A percentile compares a stretch with the other conserved stretches of the same genome.
Evolutionary conservation across 1,140 invertebrate genomes (phyloP).

Genomic region (Limonius californicus): DNA sequence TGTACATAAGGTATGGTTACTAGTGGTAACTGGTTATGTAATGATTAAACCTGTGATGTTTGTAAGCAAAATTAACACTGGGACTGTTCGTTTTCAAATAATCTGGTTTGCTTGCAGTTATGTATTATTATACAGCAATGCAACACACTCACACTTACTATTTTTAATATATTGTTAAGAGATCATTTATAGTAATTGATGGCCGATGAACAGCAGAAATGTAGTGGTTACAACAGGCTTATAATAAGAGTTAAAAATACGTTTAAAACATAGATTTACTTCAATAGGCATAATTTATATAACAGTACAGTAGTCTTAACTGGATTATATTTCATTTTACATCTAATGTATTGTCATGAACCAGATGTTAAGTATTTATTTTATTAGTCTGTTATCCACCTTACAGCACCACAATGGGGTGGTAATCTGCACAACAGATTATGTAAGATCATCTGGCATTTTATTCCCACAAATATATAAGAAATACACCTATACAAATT

Average conservation of each 20-base stretch:
- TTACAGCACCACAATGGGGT: neutral
- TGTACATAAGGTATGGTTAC: constrained; percentile 3
- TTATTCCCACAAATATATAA: constrained; percentile 36
- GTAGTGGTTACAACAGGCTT: constrained; percentile 1
- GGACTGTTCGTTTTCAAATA: too few species aligned
- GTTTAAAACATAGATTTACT: constrained; percentile 20
- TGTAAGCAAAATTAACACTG: too few species aligned
- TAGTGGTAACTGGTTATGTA: neutral
- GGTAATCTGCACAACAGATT: neutral
- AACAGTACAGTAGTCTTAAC: constrained; percentile 11
- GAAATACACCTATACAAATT: constrained; percentile 37
- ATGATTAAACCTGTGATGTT: neutral
- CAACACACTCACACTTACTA: constrained; percentile 4
- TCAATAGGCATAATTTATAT: constrained; percentile 28
- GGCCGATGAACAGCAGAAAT: constrained; percentile 3
- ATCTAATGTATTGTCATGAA: constrained; percentile 48
- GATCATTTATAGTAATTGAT: constrained; percentile 6
- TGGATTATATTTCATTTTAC: constrained; percentile 30
- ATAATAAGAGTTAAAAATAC: constrained; percentile 5
- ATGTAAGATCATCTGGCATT: constrained; percentile 15
- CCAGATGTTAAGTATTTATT: constrained; percentile 38
- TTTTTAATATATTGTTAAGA: neutral
- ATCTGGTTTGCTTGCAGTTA: neutral
- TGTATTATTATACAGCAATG: constrained; percentile 3
- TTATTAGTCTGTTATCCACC: constrained; percentile 13